Evolutionary conservation across 2,888 invertebrate genomes (phyloP).

Genomic region (Aleiodes alternator): DNA sequence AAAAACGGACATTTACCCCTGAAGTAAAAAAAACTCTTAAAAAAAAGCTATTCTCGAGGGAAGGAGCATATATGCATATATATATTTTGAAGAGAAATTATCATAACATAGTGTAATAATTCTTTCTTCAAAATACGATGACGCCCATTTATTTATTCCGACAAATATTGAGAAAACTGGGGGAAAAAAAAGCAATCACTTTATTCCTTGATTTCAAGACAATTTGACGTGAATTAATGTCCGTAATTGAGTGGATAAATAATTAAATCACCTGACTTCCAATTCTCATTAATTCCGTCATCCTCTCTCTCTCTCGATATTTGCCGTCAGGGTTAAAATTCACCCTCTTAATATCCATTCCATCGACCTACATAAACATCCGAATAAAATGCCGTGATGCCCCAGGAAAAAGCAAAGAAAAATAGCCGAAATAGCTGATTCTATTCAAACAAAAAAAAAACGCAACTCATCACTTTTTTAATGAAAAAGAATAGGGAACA

Average conservation of each 20-base stretch:
- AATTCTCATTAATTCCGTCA: too few relatives aligned
- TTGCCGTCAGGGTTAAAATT: too few relatives aligned
- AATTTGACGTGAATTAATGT: not conserved
- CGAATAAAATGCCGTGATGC: too few relatives aligned
- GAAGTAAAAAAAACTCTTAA: too few relatives aligned
- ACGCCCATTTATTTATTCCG: too few relatives aligned
- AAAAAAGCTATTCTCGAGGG: not conserved
- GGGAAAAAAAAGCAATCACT: too few relatives aligned
- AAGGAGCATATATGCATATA: not conserved
- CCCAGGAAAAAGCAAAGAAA: not conserved
- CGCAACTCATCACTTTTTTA: constrained; percentile 5
- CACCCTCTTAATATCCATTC: too few relatives aligned
- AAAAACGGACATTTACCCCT: constrained; percentile 10
- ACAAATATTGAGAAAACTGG: too few relatives aligned
- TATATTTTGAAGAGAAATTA: too few relatives aligned
- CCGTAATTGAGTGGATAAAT: not conserved
- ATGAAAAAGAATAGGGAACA: not conserved
- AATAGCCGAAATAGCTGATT: not conserved
- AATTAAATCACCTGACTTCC: not conserved
- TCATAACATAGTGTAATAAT: not conserved
- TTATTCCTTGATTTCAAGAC: not conserved
- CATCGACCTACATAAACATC: too few relatives aligned
- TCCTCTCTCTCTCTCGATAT: too few relatives aligned
- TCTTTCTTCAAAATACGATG: not conserved
- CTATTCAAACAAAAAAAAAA: not conserved